Conservation (phyloP, 2,888 invertebrate species). For the Eupithecia dodoneata region DNA sequence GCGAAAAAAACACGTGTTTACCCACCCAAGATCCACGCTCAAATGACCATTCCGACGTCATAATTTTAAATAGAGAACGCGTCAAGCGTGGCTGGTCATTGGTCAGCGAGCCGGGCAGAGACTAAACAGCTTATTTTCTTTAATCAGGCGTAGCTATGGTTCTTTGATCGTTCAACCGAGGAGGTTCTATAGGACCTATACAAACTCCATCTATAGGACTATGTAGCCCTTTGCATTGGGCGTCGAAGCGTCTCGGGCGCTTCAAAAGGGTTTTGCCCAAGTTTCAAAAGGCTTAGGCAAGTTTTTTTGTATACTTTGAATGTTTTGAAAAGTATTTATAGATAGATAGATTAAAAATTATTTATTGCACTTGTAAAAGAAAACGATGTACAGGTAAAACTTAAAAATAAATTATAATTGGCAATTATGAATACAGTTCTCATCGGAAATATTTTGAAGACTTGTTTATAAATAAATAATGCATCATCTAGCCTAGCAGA, state of each 20-base stretch:
- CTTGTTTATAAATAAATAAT: too few species aligned
- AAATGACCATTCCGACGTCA: constrained; percentile 51
- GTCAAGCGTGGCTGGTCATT: constrained; percentile 65
- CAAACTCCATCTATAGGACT: neutral
- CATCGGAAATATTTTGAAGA: too few species aligned
- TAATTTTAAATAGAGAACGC: constrained; percentile 71
- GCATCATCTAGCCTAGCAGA: too few species aligned
- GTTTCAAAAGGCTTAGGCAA: neutral
- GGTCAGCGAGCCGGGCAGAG: constrained; percentile 67
- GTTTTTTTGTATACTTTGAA: neutral
- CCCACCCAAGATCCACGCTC: constrained; percentile 46
- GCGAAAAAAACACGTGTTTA: constrained; percentile 51
- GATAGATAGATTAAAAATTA: too few species aligned
- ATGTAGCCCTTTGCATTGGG: neutral
- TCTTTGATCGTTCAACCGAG: constrained; percentile 69
- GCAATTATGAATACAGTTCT: too few species aligned
- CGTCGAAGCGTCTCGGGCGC: neutral
- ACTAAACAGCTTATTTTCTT: constrained; percentile 69
- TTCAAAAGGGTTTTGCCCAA: neutral
- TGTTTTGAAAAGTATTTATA: neutral
- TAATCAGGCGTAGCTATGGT: constrained; percentile 59
- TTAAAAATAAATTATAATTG: too few species aligned
- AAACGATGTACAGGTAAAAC: too few species aligned
- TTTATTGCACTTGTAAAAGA: too few species aligned
- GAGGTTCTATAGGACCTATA: constrained; percentile 43